Conservation (phyloP, 2,888 invertebrate species). For the Lochmaea crataegi region DNA sequence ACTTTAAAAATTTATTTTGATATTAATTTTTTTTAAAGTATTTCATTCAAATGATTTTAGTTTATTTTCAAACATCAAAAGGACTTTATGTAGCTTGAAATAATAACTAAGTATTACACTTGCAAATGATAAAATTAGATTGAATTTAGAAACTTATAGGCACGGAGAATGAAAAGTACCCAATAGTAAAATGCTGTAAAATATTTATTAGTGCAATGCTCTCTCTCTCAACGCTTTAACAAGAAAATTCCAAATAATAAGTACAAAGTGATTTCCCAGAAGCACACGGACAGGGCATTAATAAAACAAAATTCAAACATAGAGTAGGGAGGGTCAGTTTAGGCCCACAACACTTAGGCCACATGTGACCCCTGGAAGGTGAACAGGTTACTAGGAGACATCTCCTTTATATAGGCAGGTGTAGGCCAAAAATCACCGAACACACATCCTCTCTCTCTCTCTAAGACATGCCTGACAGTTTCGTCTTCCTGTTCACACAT, state of each 20-base stretch:
- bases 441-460: too few relatives aligned
- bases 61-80: neutral
- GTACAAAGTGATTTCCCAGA: neutral
- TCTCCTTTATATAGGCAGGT: too few relatives aligned
- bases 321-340: too few relatives aligned
- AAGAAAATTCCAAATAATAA: neutral
- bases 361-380: too few relatives aligned
- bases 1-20: too few relatives aligned
- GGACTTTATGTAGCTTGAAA: neutral
- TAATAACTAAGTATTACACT: neutral
- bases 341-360: too few relatives aligned
- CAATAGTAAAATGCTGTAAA: neutral
- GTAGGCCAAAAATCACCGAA: too few relatives aligned
- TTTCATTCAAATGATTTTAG: neutral
- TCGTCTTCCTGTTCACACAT: too few relatives aligned
- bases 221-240: neutral
- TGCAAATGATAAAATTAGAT: neutral
- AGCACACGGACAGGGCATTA: neutral
- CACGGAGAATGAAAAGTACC: neutral
- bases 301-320: too few relatives aligned
- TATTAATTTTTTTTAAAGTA: too few relatives aligned
- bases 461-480: too few relatives aligned
- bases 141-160: neutral
- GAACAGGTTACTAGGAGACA: too few relatives aligned
- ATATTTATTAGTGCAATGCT: slow-evolving; percentile 3